phyloP scores from a whole-genome alignment of 2,888 invertebrate species.

The Andrena fulva region DNA sequence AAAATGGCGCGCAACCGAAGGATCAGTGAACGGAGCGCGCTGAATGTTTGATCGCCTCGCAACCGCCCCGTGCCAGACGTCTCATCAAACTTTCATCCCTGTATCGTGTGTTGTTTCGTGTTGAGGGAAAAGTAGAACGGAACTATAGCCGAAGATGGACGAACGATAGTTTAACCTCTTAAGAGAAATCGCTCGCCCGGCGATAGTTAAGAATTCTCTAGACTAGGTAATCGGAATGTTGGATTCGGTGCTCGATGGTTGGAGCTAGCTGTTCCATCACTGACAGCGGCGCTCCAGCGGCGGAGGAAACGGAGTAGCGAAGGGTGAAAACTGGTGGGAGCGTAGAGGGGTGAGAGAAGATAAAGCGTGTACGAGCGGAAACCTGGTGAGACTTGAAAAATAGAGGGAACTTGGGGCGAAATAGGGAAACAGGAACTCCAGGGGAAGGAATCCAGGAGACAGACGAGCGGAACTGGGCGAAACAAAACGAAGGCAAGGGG shows the following conservation, averaged over 20 bases:
- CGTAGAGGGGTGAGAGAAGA: not conserved
- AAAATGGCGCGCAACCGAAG: not conserved
- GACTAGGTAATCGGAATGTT: not conserved
- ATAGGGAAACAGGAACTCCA: not conserved
- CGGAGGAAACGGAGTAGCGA: not conserved
- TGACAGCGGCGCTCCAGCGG: not conserved
- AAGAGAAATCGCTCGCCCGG: not conserved
- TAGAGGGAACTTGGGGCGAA: constrained; percentile 10
- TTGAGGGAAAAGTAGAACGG: constrained; percentile 28
- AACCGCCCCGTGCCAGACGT: not conserved
- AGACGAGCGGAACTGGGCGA: not conserved
- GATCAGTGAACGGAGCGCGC: constrained; percentile 11
- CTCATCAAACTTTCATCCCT: constrained; percentile 35
- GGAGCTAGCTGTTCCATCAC: not conserved
- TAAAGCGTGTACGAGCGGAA: not conserved
- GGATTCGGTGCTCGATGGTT: not conserved
- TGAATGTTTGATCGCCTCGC: constrained; percentile 28
- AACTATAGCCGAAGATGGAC: constrained; percentile 8
- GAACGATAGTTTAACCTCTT: constrained; percentile 1
- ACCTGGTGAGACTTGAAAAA: constrained; percentile 7
- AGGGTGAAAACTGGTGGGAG: not conserved
- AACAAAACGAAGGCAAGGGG: not conserved
- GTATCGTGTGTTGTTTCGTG: not conserved
- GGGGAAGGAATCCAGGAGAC: constrained; percentile 6
- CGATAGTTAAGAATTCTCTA: not conserved